Conservation (phyloP, 2,113 vertebrate species). For the Herpetotheres cachinnans region DNA sequence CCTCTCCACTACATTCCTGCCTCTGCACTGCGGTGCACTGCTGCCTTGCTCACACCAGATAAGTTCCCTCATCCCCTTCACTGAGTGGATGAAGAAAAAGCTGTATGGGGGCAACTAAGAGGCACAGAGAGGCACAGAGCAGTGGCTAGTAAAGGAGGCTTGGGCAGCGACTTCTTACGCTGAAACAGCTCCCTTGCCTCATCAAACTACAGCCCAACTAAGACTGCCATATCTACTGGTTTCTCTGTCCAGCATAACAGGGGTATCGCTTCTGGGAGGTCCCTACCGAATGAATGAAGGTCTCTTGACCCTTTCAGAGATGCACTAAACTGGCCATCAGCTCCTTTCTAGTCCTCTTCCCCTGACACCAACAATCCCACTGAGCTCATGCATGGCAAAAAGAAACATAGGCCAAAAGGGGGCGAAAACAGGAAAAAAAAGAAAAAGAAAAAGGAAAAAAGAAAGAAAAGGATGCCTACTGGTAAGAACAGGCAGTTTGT, state of each 20-base stretch:
- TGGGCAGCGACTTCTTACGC: not conserved
- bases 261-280: not conserved
- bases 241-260: not conserved
- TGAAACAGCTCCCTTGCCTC: not conserved
- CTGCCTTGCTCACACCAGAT: not conserved
- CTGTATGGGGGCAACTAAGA: not conserved
- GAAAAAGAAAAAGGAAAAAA: not conserved
- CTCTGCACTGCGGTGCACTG: not conserved
- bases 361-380: not conserved
- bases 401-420: not conserved
- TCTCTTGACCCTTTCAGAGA: not conserved
- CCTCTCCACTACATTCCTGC: not conserved
- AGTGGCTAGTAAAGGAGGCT: not conserved
- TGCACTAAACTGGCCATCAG: not conserved
- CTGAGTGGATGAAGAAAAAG: not conserved
- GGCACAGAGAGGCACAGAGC: not conserved
- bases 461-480: not conserved
- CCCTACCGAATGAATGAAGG: not conserved
- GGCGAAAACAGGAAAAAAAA: not conserved
- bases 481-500: conserved; percentile 62
- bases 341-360: conserved; percentile 4
- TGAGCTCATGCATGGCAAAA: not conserved
- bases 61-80: not conserved
- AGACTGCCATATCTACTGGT: not conserved
- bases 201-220: not conserved